A percentile compares a stretch with the other conserved stretches of the same genome.
phyloP scores from a whole-genome alignment of 2,113 vertebrate species.

The Chaenocephalus aceratus region DNA sequence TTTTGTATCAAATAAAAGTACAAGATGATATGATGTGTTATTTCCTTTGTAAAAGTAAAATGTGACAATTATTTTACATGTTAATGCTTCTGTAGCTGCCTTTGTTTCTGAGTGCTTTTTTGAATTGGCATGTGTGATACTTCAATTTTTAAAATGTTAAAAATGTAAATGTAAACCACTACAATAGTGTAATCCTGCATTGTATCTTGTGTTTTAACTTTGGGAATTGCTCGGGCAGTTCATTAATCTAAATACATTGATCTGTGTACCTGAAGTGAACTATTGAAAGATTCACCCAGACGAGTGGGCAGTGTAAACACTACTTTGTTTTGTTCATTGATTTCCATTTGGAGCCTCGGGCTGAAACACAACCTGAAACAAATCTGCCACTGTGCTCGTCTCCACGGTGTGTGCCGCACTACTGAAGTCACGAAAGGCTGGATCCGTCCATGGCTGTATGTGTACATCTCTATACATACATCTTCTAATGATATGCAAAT shows the following conservation, averaged over 20 bases:
- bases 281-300: conserved; percentile 55
- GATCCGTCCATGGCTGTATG: neutral
- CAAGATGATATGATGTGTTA: too few species aligned
- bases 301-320: conserved; percentile 44
- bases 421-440: neutral
- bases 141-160: neutral
- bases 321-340: conserved; percentile 75
- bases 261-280: conserved; percentile 36
- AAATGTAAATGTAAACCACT: neutral
- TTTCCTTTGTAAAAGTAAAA: too few species aligned
- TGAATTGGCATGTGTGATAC: neutral
- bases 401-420: neutral
- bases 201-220: conserved; percentile 24
- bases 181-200: neutral
- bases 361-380: conserved; percentile 36
- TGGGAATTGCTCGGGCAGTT: conserved; percentile 24
- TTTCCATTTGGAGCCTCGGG: conserved; percentile 58
- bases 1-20: too few species aligned
- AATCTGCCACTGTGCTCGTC: conserved; percentile 27
- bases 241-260: conserved; percentile 60
- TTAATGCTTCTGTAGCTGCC: too few species aligned
- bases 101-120: neutral
- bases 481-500: conserved; percentile 16
- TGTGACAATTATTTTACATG: too few species aligned
- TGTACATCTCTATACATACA: neutral